These are phyloP conservation scores for Amblyornis subalaris DNA, from an alignment of 2,113 vertebrate species.

Conservation along the genomic window DNA sequence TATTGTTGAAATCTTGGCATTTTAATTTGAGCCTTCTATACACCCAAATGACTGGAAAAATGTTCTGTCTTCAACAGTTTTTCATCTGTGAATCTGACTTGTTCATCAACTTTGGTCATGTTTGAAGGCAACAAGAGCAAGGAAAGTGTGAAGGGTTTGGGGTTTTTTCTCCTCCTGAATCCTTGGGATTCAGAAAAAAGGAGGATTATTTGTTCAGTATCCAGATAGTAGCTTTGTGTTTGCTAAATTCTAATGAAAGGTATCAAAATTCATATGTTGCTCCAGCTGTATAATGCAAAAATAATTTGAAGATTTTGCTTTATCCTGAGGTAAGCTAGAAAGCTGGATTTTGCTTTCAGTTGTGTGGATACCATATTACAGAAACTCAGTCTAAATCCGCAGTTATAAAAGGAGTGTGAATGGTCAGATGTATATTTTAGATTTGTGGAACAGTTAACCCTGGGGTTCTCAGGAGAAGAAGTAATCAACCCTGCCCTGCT, in stretches of 20 bases:
- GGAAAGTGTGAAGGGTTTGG: background rate
- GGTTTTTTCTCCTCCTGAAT: background rate
- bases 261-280: background rate
- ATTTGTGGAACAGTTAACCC: background rate
- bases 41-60: background rate
- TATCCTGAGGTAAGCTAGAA: background rate
- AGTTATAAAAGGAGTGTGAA: background rate
- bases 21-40: background rate
- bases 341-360: background rate
- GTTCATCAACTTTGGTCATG: background rate
- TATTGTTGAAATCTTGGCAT: slow-evolving; percentile 4
- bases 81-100: background rate
- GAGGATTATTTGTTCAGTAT: background rate
- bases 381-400: background rate
- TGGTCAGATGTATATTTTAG: background rate
- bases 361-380: background rate
- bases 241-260: background rate
- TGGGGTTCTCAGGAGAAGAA: background rate
- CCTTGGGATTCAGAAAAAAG: background rate
- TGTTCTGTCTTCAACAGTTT: background rate
- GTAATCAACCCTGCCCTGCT: background rate
- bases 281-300: background rate
- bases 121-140: background rate
- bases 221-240: background rate
- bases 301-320: slow-evolving; percentile 23